Evolutionary conservation across 2,113 vertebrate genomes (phyloP).

Genomic region (Corynorhinus townsendii): DNA sequence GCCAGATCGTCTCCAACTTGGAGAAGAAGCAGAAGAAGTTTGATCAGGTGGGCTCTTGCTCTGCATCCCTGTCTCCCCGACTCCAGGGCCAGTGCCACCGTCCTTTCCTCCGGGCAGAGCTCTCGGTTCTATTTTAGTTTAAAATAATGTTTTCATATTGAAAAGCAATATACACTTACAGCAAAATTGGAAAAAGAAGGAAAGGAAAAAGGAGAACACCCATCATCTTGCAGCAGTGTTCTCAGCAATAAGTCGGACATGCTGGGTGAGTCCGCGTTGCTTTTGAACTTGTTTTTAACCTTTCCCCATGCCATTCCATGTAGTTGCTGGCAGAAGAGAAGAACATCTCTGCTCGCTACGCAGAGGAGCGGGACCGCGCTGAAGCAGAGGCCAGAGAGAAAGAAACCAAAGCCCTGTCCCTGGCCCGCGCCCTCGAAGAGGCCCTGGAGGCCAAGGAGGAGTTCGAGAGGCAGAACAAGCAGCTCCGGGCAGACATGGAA

Average conservation of each 20-base stretch:
- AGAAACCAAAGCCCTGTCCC: slow-evolving; percentile 94
- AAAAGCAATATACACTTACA: background rate
- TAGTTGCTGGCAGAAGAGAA: slow-evolving; percentile 97
- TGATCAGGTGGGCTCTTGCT: slow-evolving; percentile 86
- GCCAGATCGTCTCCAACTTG: slow-evolving; percentile 95
- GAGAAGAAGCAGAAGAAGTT: slow-evolving; percentile 99
- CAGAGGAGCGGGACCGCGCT: slow-evolving; percentile 93
- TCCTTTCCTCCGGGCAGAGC: background rate
- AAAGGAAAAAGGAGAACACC: background rate
- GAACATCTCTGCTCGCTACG: slow-evolving; percentile 91
- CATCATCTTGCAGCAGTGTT: background rate
- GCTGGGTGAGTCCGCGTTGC: too few species aligned
- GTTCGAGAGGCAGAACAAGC: slow-evolving; percentile 95
- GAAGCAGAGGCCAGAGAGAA: slow-evolving; percentile 97
- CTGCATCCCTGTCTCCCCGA: fast-evolving
- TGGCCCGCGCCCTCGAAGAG: slow-evolving; percentile 93
- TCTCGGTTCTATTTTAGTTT: background rate
- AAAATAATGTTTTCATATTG: background rate
- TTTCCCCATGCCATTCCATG: background rate
- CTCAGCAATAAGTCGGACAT: background rate
- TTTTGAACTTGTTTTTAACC: fast-evolving
- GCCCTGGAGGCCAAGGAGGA: slow-evolving; percentile 95
- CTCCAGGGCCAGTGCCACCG: fast-evolving
- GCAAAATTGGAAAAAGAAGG: background rate
- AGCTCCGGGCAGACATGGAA: slow-evolving; percentile 96